These are phyloP conservation scores for Anas georgica DNA, from an alignment of 2,797 vertebrate species.

Conservation along the genomic window DNA sequence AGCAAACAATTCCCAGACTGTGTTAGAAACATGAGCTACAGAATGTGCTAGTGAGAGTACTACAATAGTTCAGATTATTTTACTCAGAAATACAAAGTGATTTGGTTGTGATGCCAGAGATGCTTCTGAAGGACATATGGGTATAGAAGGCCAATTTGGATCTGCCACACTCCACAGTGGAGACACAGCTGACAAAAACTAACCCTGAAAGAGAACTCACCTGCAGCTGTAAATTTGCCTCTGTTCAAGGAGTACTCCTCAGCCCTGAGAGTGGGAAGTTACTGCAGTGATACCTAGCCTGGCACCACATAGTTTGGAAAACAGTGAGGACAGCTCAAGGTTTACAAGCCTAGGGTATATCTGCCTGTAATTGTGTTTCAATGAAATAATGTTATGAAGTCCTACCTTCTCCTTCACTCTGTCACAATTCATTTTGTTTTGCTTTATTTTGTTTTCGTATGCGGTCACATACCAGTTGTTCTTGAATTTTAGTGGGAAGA, in stretches of 20 bases:
- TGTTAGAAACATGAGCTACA: background rate
- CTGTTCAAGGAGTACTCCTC: background rate
- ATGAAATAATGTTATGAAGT: background rate
- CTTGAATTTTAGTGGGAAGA: background rate
- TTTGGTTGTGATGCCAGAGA: background rate
- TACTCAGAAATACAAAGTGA: background rate
- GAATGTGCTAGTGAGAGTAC: background rate
- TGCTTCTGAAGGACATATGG: background rate
- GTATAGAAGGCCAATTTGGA: background rate
- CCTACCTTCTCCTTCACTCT: background rate
- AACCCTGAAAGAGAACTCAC: background rate
- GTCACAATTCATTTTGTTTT: background rate
- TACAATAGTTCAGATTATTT: background rate
- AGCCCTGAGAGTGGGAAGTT: background rate
- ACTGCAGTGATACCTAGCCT: background rate
- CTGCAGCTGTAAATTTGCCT: background rate
- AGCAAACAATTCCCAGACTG: background rate
- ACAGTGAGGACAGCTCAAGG: background rate
- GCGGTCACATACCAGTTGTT: background rate
- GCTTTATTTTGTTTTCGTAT: background rate
- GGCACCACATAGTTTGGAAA: background rate
- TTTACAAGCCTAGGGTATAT: background rate
- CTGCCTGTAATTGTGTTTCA: background rate
- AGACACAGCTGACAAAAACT: background rate
- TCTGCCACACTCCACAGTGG: background rate